These are phyloP conservation scores for Montipora sp. DNA, from an alignment of 64 coral and sea anemone species.

Conservation along the genomic window DNA sequence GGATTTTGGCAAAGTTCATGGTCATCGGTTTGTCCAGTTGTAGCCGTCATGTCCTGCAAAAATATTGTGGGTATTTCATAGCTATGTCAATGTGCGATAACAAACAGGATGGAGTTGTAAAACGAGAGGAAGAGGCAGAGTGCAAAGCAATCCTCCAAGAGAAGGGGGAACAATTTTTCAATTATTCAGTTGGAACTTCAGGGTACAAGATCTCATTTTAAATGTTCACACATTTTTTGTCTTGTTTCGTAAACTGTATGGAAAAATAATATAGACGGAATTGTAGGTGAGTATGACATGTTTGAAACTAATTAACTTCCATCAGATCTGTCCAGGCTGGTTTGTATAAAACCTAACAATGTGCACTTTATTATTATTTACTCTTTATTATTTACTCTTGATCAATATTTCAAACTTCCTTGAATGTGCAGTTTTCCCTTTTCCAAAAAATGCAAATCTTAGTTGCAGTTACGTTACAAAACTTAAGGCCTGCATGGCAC, in stretches of 20 bases:
- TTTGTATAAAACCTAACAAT: not conserved
- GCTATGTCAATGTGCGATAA: no score
- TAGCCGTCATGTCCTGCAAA: no score
- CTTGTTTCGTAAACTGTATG: not conserved
- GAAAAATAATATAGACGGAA: not conserved
- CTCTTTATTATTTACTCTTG: not conserved
- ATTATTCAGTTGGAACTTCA: no score
- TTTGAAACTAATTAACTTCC: not conserved
- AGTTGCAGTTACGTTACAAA: not conserved
- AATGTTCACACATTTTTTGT: not conserved
- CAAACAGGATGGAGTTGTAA: no score
- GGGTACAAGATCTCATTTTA: no score
- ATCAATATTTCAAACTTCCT: constrained; percentile 1
- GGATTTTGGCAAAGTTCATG: not conserved
- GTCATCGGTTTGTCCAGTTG: not conserved
- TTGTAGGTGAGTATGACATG: not conserved
- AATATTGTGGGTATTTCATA: no score
- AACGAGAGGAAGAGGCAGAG: no score
- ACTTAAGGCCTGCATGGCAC: not conserved
- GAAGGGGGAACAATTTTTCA: no score
- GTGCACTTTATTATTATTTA: not conserved
- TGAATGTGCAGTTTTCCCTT: not conserved
- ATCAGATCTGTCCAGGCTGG: not conserved
- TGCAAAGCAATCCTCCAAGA: no score
- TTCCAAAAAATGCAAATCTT: not conserved